Evolutionary conservation across 1,140 invertebrate genomes (phyloP).

Genomic region (Zaprionus lachaisei): DNA sequence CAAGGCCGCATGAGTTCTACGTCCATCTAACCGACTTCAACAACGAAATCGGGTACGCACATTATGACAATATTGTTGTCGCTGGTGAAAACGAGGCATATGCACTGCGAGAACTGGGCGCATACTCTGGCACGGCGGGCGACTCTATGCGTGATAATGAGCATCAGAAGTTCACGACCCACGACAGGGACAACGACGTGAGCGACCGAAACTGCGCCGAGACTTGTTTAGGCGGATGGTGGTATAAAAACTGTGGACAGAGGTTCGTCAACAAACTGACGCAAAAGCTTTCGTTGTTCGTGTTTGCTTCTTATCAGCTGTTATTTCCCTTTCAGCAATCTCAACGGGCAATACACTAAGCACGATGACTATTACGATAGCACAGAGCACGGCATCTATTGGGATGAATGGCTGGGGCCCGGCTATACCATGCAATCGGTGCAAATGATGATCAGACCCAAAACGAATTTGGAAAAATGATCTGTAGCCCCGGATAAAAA

Average conservation of each 20-base stretch:
- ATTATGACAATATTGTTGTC: constrained; percentile 88
- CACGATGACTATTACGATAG: constrained; percentile 34
- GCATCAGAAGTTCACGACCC: constrained; percentile 89
- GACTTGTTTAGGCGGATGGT: constrained; percentile 87
- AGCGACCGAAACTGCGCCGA: constrained; percentile 88
- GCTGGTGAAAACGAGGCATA: constrained; percentile 87
- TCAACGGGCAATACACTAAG: constrained; percentile 44
- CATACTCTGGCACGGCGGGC: constrained; percentile 88
- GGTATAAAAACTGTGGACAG: constrained; percentile 85
- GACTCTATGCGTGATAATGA: constrained; percentile 89
- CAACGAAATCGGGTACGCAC: constrained; percentile 85
- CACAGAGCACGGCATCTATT: constrained; percentile 33
- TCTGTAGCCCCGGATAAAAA: no score
- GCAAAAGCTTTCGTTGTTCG: not conserved
- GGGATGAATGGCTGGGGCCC: constrained; percentile 48
- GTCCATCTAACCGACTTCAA: constrained; percentile 88
- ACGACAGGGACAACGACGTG: constrained; percentile 89
- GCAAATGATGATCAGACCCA: constrained; percentile 44
- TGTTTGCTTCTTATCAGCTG: constrained; percentile 22
- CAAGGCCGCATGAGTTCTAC: constrained; percentile 59
- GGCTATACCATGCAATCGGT: constrained; percentile 36
- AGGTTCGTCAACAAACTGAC: constrained; percentile 37
- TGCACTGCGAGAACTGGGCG: constrained; percentile 86
- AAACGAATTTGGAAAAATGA: constrained; percentile 1
- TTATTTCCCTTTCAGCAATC: constrained; percentile 45